Base-by-base conservation (phyloP, 1,140 invertebrate species). In the Drosophila sproati region DNA sequence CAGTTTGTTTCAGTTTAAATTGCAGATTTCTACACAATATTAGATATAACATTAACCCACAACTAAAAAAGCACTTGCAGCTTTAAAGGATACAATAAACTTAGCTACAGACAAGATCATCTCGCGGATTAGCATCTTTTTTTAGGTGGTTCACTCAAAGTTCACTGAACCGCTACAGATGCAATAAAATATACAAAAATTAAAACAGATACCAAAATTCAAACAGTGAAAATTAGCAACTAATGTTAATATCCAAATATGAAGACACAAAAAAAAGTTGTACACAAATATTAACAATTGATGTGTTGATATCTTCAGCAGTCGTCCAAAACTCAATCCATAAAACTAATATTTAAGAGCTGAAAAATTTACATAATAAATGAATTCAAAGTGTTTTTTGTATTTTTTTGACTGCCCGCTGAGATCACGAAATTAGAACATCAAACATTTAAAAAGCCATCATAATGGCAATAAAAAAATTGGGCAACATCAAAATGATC, bases 181-280 rank as follows among this genome's bases (percentile, higher is more conserved):
- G 64, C 71, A 61, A 61, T 34, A 39, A 41, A 32, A 60, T 52
- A 68, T 6, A 52, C 28, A 47, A 61, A 12, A 52, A 8, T 12
- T 31, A 37, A 41, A 37, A n/a, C 8, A 12, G 32, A 62, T 12
- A 67, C 47, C 78, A 61, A 70, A 62, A 63, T 41, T 55, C 63
- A 85, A 70, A 37, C 81, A 85, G 81, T 83, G 77, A 83, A 85
- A 83, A 85, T 83, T 80, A 83, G 80, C 80, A 68, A 29, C 28
- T n/a, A 59, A 59, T 66, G 20, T 50, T 29, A 45, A 66, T 47
- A 28, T 1, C 64, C 56, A 69, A 55, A 85, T 73, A 68, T 63
- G 69, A 57, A 69, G 32, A 62, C 12, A 50, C 45, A 45, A 70
- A 61, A 79, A 69, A 76, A 64, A 31, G 50, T 66, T 56, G 61